Evolutionary conservation across 1,140 invertebrate species (phyloP).

Genomic region (Protaetia brevitarsis): DNA sequence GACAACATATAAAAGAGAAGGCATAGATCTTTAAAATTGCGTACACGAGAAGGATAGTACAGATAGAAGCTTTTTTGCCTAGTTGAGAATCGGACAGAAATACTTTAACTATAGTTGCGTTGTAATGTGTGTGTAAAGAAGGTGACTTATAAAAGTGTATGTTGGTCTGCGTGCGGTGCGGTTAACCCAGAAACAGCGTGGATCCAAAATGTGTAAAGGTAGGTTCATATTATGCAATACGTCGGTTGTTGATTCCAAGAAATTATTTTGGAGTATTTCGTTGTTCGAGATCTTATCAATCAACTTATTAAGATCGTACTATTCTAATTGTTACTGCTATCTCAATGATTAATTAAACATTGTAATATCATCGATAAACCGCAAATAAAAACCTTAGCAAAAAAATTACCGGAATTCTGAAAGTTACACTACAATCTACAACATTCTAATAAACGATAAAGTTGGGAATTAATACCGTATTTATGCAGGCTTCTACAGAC

Average conservation of each 20-base stretch:
- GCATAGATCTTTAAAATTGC: neutral
- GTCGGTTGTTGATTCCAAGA: neutral
- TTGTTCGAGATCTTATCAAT: too few relatives aligned
- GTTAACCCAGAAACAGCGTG: neutral
- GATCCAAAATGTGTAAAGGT: constrained; percentile 5
- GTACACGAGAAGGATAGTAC: constrained; percentile 18
- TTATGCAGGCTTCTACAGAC: too few relatives aligned
- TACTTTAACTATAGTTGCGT: neutral
- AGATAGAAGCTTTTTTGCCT: neutral
- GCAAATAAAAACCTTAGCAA: too few relatives aligned
- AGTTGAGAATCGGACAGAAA: constrained; percentile 12
- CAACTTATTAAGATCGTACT: too few relatives aligned
- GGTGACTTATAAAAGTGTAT: neutral
- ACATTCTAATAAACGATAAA: too few relatives aligned
- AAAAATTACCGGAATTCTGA: too few relatives aligned
- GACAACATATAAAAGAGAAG: constrained; percentile 25
- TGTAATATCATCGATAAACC: too few relatives aligned
- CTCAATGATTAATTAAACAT: too few relatives aligned
- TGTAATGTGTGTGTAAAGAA: neutral
- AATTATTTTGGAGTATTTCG: too few relatives aligned
- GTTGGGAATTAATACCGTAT: too few relatives aligned
- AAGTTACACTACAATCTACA: too few relatives aligned
- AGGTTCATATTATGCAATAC: neutral
- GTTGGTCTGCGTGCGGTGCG: neutral
- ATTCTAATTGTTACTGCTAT: too few relatives aligned